Evolutionary conservation across 2,113 vertebrate species (phyloP).

Genomic region (Chaetodon auriga): DNA sequence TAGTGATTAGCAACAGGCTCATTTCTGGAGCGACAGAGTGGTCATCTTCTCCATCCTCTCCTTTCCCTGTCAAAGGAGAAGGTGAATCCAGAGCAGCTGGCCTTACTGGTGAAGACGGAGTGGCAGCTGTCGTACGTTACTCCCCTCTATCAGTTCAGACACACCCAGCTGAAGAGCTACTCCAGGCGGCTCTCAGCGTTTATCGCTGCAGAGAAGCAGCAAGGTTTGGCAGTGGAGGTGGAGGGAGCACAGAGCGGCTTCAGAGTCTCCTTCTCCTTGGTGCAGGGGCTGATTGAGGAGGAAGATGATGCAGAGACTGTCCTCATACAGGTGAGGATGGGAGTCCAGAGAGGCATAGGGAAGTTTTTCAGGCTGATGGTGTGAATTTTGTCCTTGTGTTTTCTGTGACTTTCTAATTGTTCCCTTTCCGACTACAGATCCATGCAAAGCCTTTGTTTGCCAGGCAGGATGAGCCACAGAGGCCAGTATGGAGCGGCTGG

Average conservation of each 20-base stretch:
- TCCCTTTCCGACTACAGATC: slow-evolving; percentile 80
- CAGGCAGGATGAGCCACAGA: slow-evolving; percentile 74
- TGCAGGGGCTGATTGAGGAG: slow-evolving; percentile 84
- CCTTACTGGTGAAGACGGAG: slow-evolving; percentile 85
- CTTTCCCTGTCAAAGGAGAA: slow-evolving; percentile 75
- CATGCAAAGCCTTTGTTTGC: slow-evolving; percentile 75
- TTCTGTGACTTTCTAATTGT: neutral
- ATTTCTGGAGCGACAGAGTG: neutral
- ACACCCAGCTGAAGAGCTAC: slow-evolving; percentile 85
- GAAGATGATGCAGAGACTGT: slow-evolving; percentile 85
- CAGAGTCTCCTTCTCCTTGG: slow-evolving; percentile 84
- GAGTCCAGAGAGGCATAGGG: neutral
- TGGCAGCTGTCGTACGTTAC: slow-evolving; percentile 94
- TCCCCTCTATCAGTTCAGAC: slow-evolving; percentile 89
- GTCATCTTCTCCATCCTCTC: neutral
- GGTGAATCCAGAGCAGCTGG: slow-evolving; percentile 78
- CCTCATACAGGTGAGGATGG: slow-evolving; percentile 88
- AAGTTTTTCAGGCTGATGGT: neutral
- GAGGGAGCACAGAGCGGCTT: slow-evolving; percentile 80
- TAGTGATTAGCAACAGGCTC: neutral
- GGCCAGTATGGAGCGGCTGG: slow-evolving; percentile 90
- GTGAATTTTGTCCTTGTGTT: neutral
- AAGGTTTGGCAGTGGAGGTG: slow-evolving; percentile 87
- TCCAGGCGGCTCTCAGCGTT: slow-evolving; percentile 86
- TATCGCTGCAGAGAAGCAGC: slow-evolving; percentile 89